These are phyloP conservation scores for Caprella mutica DNA, from an alignment of 2,888 invertebrate species.

Conservation along the genomic window DNA sequence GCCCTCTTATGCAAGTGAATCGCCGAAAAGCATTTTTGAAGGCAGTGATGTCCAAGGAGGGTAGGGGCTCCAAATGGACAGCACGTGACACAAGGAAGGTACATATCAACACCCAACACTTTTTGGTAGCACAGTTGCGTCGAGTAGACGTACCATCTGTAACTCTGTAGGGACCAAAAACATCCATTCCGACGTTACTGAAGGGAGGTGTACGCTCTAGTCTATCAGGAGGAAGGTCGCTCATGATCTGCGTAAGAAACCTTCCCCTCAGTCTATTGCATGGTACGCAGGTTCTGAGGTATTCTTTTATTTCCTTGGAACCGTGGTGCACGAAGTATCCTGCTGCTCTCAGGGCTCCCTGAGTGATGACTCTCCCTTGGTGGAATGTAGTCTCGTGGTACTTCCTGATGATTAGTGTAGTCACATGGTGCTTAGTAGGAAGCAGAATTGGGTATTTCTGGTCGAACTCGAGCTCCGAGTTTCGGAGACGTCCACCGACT, in stretches of 20 bases:
- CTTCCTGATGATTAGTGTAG: background rate
- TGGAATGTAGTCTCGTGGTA: background rate
- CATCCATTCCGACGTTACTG: slow-evolving; percentile 9
- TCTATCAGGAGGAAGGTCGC: background rate
- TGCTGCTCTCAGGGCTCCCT: background rate
- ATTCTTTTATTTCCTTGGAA: too few relatives aligned
- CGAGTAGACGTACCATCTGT: background rate
- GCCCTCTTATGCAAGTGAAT: background rate
- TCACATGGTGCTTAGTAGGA: background rate
- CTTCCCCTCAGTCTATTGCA: background rate
- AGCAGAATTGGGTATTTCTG: background rate
- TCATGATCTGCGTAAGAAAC: background rate
- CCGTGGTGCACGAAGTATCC: too few relatives aligned
- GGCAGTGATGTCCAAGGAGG: background rate
- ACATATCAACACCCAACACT: background rate
- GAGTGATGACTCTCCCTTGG: background rate
- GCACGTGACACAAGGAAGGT: background rate
- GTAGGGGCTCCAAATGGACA: background rate
- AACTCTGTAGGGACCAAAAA: slow-evolving; percentile 9
- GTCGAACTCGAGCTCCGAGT: background rate
- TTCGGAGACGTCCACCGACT: background rate
- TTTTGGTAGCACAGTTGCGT: background rate
- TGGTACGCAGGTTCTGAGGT: background rate
- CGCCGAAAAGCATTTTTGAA: slow-evolving; percentile 1
- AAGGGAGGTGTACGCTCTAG: background rate